These are phyloP conservation scores for Hydrophis major DNA, from an alignment of 2,797 vertebrate species.

Conservation along the genomic window DNA sequence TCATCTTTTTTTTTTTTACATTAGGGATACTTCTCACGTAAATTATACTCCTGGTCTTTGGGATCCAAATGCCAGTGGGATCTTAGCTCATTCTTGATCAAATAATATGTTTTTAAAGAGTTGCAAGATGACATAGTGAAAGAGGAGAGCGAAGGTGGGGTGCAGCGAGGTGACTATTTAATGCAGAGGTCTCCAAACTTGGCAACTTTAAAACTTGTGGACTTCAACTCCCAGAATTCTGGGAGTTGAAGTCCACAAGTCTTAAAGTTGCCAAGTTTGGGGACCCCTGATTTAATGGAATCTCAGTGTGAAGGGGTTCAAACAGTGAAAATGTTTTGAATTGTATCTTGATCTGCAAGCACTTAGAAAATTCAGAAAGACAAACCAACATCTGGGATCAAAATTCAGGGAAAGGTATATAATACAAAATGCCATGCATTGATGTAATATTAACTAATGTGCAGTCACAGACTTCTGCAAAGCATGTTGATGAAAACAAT, in stretches of 20 bases:
- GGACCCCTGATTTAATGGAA: background rate
- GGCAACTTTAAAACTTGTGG: too few species aligned
- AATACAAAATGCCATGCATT: background rate
- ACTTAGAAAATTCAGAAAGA: background rate
- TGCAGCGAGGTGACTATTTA: background rate
- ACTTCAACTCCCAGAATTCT: too few species aligned
- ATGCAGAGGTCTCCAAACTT: too few species aligned
- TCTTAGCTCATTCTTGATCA: background rate
- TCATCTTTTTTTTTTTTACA: background rate
- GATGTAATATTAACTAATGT: background rate
- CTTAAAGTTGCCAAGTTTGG: too few species aligned
- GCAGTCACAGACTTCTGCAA: background rate
- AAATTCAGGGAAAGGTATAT: background rate
- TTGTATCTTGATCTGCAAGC: background rate
- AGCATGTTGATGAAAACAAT: background rate
- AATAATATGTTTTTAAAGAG: conserved; percentile 9
- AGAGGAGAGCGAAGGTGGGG: background rate
- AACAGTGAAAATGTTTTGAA: conserved; percentile 13
- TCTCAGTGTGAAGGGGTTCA: background rate
- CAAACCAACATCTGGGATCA: background rate
- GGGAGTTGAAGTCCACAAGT: too few species aligned
- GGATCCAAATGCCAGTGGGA: background rate
- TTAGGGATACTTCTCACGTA: background rate
- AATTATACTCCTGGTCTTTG: background rate
- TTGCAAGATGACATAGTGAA: background rate